A percentile compares a stretch with the other conserved stretches of the same genome.
These are phyloP conservation scores for Numenius arquata DNA, from an alignment of 2,113 vertebrate genomes.

Conservation along the genomic window DNA sequence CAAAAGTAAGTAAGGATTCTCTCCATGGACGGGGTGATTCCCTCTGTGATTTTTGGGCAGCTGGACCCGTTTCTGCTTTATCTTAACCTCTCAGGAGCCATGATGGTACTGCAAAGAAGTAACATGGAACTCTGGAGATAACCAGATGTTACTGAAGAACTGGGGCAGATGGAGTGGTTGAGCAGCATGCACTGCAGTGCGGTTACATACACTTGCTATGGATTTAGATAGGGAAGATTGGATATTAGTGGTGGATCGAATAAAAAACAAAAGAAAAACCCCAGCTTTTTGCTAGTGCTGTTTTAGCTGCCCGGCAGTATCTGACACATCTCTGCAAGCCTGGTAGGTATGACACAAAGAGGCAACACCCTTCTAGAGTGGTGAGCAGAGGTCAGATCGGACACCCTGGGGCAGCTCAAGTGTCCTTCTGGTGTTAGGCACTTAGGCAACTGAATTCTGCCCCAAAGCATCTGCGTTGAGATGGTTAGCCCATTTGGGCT, in stretches of 20 bases:
- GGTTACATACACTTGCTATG: neutral
- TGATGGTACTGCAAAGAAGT: neutral
- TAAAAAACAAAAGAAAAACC: neutral
- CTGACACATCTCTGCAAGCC: neutral
- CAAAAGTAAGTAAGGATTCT: constrained; percentile 80
- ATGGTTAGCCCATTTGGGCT: neutral
- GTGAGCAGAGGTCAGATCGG: neutral
- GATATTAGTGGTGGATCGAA: neutral
- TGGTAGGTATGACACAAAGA: neutral
- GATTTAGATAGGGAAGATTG: neutral
- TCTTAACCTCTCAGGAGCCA: neutral
- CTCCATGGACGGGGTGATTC: fast-evolving
- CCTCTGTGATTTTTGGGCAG: neutral
- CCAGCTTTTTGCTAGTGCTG: neutral
- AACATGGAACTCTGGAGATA: neutral
- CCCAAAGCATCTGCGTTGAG: neutral
- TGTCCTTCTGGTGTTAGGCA: neutral
- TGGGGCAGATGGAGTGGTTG: neutral
- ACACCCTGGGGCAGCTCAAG: neutral
- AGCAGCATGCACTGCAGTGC: neutral
- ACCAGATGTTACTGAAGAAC: neutral
- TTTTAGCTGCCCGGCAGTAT: neutral
- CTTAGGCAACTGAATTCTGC: neutral
- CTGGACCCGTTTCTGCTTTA: neutral
- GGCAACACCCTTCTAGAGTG: neutral